Conservation (phyloP, 2,797 vertebrate species). For the Pteropus rufus region DNA sequence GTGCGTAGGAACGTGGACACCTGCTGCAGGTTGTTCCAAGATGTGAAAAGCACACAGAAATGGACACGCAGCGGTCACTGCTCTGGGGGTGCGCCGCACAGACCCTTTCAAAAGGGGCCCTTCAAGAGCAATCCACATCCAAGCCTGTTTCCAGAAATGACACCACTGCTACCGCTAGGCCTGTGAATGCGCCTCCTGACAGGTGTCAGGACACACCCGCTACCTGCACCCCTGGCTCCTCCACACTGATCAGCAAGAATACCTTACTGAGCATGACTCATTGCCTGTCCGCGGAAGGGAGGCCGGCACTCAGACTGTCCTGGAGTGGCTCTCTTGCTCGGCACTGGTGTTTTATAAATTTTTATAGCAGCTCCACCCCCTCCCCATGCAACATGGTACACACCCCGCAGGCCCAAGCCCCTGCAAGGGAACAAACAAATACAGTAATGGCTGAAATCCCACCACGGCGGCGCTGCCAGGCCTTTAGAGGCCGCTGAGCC, state of each 20-base stretch:
- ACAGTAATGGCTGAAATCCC: too few species aligned
- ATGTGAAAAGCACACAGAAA: background rate
- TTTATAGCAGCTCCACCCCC: background rate
- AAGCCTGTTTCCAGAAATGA: background rate
- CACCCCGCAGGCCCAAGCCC: background rate
- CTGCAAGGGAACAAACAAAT: background rate
- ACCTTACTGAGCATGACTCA: background rate
- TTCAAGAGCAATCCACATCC: background rate
- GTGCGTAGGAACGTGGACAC: accelerated
- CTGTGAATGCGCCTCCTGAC: accelerated
- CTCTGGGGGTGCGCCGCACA: background rate
- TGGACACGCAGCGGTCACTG: accelerated
- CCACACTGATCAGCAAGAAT: background rate
- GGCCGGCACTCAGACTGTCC: accelerated
- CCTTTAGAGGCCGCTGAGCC: background rate
- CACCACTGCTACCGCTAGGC: background rate
- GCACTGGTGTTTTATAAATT: background rate
- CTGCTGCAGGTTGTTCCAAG: accelerated
- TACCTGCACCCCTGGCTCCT: too few species aligned
- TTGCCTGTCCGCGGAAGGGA: background rate
- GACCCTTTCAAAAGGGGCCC: background rate
- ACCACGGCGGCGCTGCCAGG: accelerated
- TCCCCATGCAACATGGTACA: accelerated
- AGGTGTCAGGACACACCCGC: accelerated
- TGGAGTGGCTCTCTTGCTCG: background rate